Base-by-base conservation (phyloP, 2,113 vertebrate genomes). In the Rafetus swinhoei region DNA sequence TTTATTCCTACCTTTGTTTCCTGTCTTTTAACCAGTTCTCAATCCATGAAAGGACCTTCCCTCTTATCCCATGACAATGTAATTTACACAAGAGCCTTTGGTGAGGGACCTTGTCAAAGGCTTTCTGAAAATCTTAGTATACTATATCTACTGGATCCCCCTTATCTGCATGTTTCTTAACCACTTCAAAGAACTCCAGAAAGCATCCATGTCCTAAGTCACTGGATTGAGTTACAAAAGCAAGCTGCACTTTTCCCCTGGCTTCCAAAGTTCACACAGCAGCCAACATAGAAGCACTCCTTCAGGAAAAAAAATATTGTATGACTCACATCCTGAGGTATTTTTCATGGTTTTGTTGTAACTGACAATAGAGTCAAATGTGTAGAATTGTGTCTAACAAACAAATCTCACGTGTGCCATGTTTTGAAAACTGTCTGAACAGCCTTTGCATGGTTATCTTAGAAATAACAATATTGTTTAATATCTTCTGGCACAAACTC, bases 301-400 rank as follows among this genome's bases (percentile, higher is more conserved):
- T 77, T 74, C 32, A 22, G 5, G 72, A 82, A 50, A 32, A 45
- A 8, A 29, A 22, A 0, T 0, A 16, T 21, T 39, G 4, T 0
- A 0, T 7, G 55, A 53, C 69, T 2, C 29, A 1, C 0, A 0
- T 25, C 57, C 79, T 29, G 32, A 79, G n/a, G 0, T 32, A 27
- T 22, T 7, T 82, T 54, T 69, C n/a, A 65, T 27, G 59, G 12
- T 22, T 79, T 1, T 84, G 16, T 27, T 72, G 59, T 3, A 16
- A 45, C 45, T n/a, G 55, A 80, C 60, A 5, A n/a, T 86, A 29
- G 7, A 83, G 82, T 1, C 18, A 13, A 7, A 1, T 7, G 1
- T 16, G 21, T 0, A 79, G 45, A 90, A 77, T 69, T 62, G 0
- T 35, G 77, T 81, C 6, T 13, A 18, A 22, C 22, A 25, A 53